Conservation (phyloP, 2,888 invertebrate species). For the Phasia obesa region DNA sequence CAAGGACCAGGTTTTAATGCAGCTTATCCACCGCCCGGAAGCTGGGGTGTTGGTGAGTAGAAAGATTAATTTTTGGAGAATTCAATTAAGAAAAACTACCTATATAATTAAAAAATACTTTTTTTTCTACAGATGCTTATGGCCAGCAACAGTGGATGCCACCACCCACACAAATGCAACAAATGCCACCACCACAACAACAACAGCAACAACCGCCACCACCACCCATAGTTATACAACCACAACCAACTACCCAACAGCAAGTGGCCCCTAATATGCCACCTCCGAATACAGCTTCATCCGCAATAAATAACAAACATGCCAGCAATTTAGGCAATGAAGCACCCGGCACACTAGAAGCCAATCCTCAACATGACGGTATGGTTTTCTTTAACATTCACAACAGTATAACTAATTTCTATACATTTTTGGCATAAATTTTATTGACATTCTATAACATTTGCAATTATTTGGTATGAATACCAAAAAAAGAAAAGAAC, state of each 20-base stretch:
- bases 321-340: constrained; percentile 61
- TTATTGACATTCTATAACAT: neutral
- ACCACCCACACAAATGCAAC: constrained; percentile 63
- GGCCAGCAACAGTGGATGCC: constrained; percentile 77
- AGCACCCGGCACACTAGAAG: constrained; percentile 69
- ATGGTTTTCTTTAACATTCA: constrained; percentile 70
- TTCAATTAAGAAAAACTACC: neutral
- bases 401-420: constrained; percentile 1
- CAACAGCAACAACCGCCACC: constrained; percentile 63
- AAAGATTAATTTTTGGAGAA: no score
- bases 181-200: constrained; percentile 61
- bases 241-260: constrained; percentile 50
- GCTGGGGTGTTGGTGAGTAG: constrained; percentile 78
- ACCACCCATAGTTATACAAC: constrained; percentile 66
- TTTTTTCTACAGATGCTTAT: constrained; percentile 72
- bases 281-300: constrained; percentile 59
- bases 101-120: neutral
- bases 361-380: constrained; percentile 80
- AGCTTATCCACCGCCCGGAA: constrained; percentile 77
- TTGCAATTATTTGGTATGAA: constrained; percentile 24
- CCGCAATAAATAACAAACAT: constrained; percentile 14
- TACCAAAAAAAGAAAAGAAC: neutral
- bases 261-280: constrained; percentile 54
- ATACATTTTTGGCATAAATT: constrained; percentile 15
- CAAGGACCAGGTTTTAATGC: constrained; percentile 76